Evolutionary conservation across 2,888 invertebrate species (phyloP).

Genomic region (Carabus problematicus): DNA sequence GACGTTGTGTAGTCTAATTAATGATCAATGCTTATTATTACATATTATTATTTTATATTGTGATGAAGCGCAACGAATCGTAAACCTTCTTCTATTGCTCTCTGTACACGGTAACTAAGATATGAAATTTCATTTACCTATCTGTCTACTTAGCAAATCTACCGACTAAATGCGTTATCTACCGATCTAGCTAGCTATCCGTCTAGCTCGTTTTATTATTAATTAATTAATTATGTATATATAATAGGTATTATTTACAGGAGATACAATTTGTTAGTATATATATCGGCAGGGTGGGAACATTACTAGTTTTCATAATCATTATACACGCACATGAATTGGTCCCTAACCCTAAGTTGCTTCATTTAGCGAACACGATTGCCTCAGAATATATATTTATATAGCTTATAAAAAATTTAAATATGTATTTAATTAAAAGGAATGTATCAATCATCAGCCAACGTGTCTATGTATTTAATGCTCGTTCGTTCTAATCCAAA

Average conservation of each 20-base stretch:
- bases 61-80: not conserved
- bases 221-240: constrained; percentile 10
- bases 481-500: constrained; percentile 1
- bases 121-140: constrained; percentile 21
- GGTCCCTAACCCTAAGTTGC: constrained; percentile 54
- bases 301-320: constrained; percentile 17
- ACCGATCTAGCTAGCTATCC: constrained; percentile 1
- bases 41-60: not conserved
- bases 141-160: not conserved
- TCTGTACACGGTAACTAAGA: constrained; percentile 41
- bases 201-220: constrained; percentile 2
- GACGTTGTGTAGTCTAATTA: constrained; percentile 38
- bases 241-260: constrained; percentile 31
- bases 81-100: not conserved
- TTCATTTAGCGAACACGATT: constrained; percentile 38
- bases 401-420: constrained; percentile 18
- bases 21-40: constrained; percentile 30
- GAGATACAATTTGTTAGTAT: constrained; percentile 7
- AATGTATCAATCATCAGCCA: constrained; percentile 23
- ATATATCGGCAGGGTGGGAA: constrained; percentile 38
- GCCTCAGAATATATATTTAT: constrained; percentile 18
- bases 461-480: not conserved
- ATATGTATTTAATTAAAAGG: constrained; percentile 21
- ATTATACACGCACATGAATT: constrained; percentile 45
- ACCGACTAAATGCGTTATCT: constrained; percentile 33